Base-by-base conservation (phyloP, 2,113 vertebrate genomes). In the Cepphus grylle region DNA sequence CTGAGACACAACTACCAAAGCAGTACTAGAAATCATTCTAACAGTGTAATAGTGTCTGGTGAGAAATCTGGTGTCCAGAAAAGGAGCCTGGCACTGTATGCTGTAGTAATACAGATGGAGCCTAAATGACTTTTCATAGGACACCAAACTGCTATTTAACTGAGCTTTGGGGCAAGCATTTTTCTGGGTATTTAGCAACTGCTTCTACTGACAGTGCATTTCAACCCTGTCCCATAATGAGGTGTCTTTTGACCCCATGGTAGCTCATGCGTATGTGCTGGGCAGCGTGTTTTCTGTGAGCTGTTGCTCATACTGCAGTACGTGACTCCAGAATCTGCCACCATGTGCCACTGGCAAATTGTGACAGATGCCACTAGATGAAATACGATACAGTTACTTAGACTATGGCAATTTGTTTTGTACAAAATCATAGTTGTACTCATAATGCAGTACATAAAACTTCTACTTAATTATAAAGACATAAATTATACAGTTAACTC, bases 251-350 rank as follows among this genome's bases (percentile, higher is more conserved):
- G 45, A 21, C 30, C 34, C 43, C 16, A 1, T 21, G 50, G 32
- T 73, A 11, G 42, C 9, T 50, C 36, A 23, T 74, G 20, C 3
- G 0, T 52, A 3, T 19, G 27, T 73, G 25, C 32, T 62, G n/a
- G 27, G 43, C 42, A 73, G 11, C 0, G 0, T 45, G 9, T 78
- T 73, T 43, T 38, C n/a, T 81, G 38, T 19, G 9, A 91, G 32
- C 53, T 56, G 0, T n/a, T 70, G 23, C 34, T 86, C 10, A 1
- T 38, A 5, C 15, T 89, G 32, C n/a, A 36, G 11, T 26, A 18
- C 6, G 0, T 26, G 38, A 15, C 15, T 45, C 12, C 1, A 3
- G 34, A 78, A 42, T 16, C 0, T 0, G 26, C 20, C 6, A 2
- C 29, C 0, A 0, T 40, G 4, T 86, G 23, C 47, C 9, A 2